Conservation (phyloP, 2,888 invertebrate species). For the Cheilosia pagana region DNA sequence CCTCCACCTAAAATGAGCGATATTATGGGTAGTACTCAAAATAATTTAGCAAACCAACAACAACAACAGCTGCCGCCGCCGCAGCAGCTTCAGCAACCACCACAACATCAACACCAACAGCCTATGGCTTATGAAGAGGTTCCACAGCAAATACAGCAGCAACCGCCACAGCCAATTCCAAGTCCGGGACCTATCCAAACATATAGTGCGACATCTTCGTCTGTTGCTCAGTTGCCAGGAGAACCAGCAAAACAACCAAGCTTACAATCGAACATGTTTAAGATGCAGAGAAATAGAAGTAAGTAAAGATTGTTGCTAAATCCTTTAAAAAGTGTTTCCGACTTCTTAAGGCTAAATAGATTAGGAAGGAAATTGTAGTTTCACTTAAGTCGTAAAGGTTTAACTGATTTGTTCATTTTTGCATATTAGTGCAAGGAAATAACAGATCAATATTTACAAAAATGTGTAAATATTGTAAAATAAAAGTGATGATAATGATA, state of each 20-base stretch:
- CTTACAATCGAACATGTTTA: constrained; percentile 89
- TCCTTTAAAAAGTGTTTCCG: no score
- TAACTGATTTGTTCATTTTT: no score
- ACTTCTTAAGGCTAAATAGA: no score
- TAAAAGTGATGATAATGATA: no score
- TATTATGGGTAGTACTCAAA: constrained; percentile 77
- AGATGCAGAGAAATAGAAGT: constrained; percentile 91
- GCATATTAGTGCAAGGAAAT: no score
- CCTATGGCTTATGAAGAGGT: constrained; percentile 31
- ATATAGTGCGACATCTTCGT: constrained; percentile 54
- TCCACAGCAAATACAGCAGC: constrained; percentile 48
- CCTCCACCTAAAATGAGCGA: constrained; percentile 90
- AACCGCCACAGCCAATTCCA: constrained; percentile 49
- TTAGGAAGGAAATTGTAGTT: no score
- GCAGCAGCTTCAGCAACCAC: no score
- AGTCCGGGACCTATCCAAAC: constrained; percentile 51
- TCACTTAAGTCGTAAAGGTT: no score
- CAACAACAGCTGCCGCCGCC: constrained; percentile 38
- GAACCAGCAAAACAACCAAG: constrained; percentile 80
- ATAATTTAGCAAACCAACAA: constrained; percentile 42
- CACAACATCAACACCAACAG: constrained; percentile 58
- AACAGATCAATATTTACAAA: no score
- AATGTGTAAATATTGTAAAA: no score
- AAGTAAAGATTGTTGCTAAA: constrained; percentile 81
- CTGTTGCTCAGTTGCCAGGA: constrained; percentile 32